A percentile compares a stretch with the other conserved stretches of the same genome.
Conservation (phyloP, 1,140 invertebrate genomes). For the Drosophila busckii region DNA sequence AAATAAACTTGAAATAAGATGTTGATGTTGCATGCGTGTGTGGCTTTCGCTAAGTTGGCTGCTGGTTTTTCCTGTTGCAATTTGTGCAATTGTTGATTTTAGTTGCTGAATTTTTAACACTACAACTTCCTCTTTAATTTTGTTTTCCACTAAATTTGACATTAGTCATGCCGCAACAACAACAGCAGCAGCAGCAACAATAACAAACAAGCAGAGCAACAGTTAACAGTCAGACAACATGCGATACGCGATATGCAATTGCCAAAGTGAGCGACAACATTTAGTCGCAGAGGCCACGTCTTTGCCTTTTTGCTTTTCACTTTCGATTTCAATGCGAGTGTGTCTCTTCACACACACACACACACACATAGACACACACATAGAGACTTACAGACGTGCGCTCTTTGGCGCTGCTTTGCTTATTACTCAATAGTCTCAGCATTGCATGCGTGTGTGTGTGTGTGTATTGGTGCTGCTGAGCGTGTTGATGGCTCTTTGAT, state of each 20-base stretch:
- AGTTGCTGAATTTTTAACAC: slow-evolving; percentile 8
- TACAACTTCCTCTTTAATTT: slow-evolving; percentile 39
- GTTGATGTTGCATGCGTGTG: slow-evolving; percentile 23
- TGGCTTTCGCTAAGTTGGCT: slow-evolving; percentile 42
- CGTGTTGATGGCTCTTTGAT: slow-evolving; percentile 73
- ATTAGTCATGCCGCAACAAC: slow-evolving; percentile 31
- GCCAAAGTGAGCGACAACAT: slow-evolving; percentile 30
- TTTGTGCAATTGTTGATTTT: slow-evolving; percentile 66
- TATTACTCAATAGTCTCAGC: slow-evolving; percentile 65
- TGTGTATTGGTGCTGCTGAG: slow-evolving; percentile 30
- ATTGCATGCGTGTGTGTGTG: slow-evolving; percentile 15
- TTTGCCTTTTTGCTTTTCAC: slow-evolving; percentile 53
- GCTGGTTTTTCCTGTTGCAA: slow-evolving; percentile 65
- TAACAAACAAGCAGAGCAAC: background rate
- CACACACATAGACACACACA: slow-evolving; percentile 10
- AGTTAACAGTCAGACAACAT: no score
- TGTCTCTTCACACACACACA: slow-evolving; percentile 39
- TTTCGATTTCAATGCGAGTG: slow-evolving; percentile 63
- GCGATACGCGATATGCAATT: slow-evolving; percentile 27
- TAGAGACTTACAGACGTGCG: background rate
- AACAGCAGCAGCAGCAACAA: background rate
- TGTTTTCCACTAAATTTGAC: slow-evolving; percentile 19
- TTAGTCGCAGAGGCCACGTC: slow-evolving; percentile 27
- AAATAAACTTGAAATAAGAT: slow-evolving; percentile 46
- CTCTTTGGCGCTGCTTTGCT: slow-evolving; percentile 58